Percentiles rank a stretch among this genome's conserved stretches.
These are phyloP conservation scores for Sinhomidia bicolor DNA, from an alignment of 2,888 invertebrate genomes.

Conservation along the genomic window DNA sequence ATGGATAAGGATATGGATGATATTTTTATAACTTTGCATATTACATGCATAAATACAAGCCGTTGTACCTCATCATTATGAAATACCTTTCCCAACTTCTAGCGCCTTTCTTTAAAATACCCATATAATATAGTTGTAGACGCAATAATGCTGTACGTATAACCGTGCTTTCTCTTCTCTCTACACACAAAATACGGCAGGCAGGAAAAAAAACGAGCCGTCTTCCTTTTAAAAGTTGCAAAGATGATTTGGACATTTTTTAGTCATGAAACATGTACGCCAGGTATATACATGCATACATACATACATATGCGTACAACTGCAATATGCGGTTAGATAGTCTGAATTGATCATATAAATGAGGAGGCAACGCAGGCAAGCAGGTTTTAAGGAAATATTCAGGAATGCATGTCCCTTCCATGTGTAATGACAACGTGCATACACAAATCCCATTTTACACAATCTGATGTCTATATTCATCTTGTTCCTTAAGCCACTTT, in stretches of 20 bases:
- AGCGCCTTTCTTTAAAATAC: background rate
- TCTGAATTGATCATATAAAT: too few relatives aligned
- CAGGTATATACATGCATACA: background rate
- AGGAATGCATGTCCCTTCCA: constrained; percentile 26
- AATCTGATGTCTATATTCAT: constrained; percentile 23
- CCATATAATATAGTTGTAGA: background rate
- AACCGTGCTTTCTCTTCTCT: background rate
- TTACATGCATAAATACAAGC: constrained; percentile 50
- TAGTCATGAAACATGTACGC: background rate
- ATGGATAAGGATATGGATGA: constrained; percentile 37
- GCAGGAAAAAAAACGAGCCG: background rate
- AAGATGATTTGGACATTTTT: constrained; percentile 41
- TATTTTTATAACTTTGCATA: constrained; percentile 44
- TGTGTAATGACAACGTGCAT: constrained; percentile 4
- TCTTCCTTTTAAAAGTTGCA: constrained; percentile 17
- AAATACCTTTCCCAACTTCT: constrained; percentile 21
- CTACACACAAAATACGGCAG: background rate
- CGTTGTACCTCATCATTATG: constrained; percentile 14
- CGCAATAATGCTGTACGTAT: background rate
- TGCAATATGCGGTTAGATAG: too few relatives aligned
- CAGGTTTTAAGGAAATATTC: constrained; percentile 24
- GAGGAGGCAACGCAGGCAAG: background rate
- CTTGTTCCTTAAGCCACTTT: constrained; percentile 56
- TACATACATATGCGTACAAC: too few relatives aligned
- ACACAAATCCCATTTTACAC: constrained; percentile 34